Percentiles rank a stretch among this genome's conserved stretches.
Evolutionary conservation across 2,797 vertebrate genomes (phyloP).

Genomic region (Danionella dracula): DNA sequence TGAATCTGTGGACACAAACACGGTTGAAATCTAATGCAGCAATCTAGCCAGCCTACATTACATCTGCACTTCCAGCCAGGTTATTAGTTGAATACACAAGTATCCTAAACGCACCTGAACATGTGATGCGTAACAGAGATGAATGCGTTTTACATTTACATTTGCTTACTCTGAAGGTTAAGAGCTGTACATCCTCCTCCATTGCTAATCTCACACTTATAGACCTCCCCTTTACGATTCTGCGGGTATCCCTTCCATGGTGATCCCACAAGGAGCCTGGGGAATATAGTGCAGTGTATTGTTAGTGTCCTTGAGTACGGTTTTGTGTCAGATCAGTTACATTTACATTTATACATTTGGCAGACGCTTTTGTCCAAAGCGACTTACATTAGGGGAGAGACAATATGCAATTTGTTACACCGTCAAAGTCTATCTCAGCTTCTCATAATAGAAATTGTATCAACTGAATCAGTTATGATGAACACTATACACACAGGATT

Average conservation of each 20-base stretch:
- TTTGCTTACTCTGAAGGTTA: slow-evolving; percentile 70
- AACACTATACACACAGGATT: not conserved
- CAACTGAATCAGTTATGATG: not conserved
- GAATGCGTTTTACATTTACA: not conserved
- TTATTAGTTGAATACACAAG: not conserved
- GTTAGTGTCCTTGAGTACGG: too few relatives aligned
- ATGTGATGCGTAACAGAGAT: not conserved
- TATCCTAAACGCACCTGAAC: not conserved
- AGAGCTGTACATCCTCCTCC: slow-evolving; percentile 64
- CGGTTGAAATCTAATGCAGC: too few relatives aligned
- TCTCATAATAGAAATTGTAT: too few relatives aligned
- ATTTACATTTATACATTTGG: too few relatives aligned
- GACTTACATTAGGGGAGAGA: too few relatives aligned
- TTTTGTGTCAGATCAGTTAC: not conserved
- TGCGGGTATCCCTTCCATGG: slow-evolving; percentile 76
- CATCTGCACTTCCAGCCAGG: too few relatives aligned
- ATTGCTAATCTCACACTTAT: slow-evolving; percentile 64
- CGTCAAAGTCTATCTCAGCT: too few relatives aligned
- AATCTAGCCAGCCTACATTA: too few relatives aligned
- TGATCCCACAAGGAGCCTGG: slow-evolving; percentile 78
- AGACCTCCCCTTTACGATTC: slow-evolving; percentile 78
- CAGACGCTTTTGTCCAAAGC: too few relatives aligned
- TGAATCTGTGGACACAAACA: slow-evolving; percentile 59
- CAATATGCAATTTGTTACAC: too few relatives aligned
- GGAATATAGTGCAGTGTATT: too few relatives aligned